Base-by-base conservation (phyloP, 1,140 invertebrate genomes). In the Anastrepha ludens region DNA sequence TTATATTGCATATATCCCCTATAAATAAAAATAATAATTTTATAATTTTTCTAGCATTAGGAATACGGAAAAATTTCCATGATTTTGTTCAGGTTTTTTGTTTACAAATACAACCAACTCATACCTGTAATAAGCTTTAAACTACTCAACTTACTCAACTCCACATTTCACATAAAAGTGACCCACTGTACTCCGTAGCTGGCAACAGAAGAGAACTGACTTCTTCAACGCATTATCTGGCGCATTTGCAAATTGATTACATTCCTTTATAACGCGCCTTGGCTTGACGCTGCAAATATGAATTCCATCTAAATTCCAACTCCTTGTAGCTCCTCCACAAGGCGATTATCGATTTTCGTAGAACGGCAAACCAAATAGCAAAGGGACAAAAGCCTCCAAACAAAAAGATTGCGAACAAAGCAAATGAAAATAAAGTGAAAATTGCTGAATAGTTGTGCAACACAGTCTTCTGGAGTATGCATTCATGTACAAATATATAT, bases 231-330 rank as follows among this genome's bases (percentile, higher is more conserved):
- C 47, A 81, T 81, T 81, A 81, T 81, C 74, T 81, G 74, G 59
- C 59, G 59, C 92, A 92, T 92, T 91, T 92, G 91, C 91, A 92
- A 92, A 92, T 92, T 92, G 91, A 92, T 92, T 92, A 91, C 91
- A 92, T 92, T 92, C 91, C 91, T 90, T 62, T 86, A 59, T 59
- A 86, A 44, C 55, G 59, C 85, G 85, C 85, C n/a, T 86, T 60
- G 59, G 20, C 85, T 62, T 62, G 55, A 86, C 85, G 55, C 62
- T 86, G 58, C 58, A 60, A 86, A 60, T 62, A 60, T 59, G 85
- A 86, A 86, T 86, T 41, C 59, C 59, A 86, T 41, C 58, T 41
- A 44, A 62, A 86, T 55, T 55, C 50, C 50, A 86, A 17, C 81
- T 60, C 41, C 11, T 86, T 81, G 17, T n/a, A 55, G 74, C 74